A percentile compares a stretch with the other conserved stretches of the same genome.
Conservation (phyloP, 2,113 vertebrate species). For the Channa maculata region DNA sequence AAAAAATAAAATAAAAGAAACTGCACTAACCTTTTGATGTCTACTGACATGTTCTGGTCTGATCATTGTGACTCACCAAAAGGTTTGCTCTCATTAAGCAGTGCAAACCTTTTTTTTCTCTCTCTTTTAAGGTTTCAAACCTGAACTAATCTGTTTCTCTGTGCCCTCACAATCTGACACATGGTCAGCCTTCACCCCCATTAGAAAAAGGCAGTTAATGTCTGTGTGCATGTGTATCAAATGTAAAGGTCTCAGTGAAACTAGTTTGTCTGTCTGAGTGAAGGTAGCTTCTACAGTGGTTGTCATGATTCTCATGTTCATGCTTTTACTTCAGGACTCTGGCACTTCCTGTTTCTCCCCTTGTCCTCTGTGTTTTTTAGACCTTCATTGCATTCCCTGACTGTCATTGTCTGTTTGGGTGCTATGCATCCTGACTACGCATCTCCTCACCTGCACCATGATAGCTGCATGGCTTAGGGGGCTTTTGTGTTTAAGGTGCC, state of each 20-base stretch:
- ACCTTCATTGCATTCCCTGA: no score
- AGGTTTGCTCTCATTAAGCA: slow-evolving; percentile 29
- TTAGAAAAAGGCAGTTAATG: slow-evolving; percentile 41
- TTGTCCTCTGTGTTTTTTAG: no score
- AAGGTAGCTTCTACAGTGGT: slow-evolving; percentile 25
- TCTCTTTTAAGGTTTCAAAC: slow-evolving; percentile 13
- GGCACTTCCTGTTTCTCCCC: no score
- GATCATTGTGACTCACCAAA: background rate
- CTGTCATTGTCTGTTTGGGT: no score
- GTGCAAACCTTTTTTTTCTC: background rate
- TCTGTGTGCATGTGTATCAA: background rate
- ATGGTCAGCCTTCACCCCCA: slow-evolving; percentile 32
- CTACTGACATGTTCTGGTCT: background rate
- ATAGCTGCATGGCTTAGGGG: no score
- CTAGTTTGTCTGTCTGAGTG: slow-evolving; percentile 33
- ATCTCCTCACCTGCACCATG: no score
- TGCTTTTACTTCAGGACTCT: no score
- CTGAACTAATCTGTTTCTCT: slow-evolving; percentile 26
- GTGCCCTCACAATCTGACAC: slow-evolving; percentile 28
- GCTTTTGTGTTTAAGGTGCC: no score
- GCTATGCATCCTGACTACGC: no score
- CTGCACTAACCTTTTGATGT: background rate
- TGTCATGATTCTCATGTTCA: no score
- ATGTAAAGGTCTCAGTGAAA: background rate
- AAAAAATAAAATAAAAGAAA: background rate